Conservation (phyloP, 1,140 invertebrate genomes). For the Lineus longissimus region DNA sequence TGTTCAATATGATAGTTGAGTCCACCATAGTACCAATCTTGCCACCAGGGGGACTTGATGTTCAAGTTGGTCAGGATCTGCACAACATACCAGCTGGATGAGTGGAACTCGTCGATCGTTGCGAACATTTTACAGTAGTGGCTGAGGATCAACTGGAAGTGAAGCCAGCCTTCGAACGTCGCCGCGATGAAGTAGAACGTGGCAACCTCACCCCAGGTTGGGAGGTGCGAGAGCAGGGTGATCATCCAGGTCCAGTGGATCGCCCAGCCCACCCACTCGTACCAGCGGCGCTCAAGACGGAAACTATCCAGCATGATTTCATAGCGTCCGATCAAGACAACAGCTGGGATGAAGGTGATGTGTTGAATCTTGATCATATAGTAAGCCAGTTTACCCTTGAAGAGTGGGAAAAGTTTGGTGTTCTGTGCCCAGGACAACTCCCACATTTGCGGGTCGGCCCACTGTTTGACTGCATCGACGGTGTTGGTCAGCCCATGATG, state of each 20-base stretch:
- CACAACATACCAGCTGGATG: not conserved
- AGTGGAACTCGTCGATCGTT: slow-evolving; percentile 5
- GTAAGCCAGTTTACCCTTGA: slow-evolving; percentile 8
- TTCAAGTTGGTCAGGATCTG: slow-evolving; percentile 15
- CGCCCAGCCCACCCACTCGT: slow-evolving; percentile 7
- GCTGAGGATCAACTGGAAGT: slow-evolving; percentile 18
- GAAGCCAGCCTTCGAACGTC: slow-evolving; percentile 14
- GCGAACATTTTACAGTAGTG: slow-evolving; percentile 15
- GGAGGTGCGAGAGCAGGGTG: slow-evolving; percentile 12
- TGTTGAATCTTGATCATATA: slow-evolving; percentile 17
- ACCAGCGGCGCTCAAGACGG: slow-evolving; percentile 10
- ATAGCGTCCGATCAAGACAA: slow-evolving; percentile 10
- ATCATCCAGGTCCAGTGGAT: slow-evolving; percentile 17
- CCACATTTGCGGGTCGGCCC: slow-evolving; percentile 19
- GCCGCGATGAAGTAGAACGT: slow-evolving; percentile 16
- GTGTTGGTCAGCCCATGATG: slow-evolving; percentile 17
- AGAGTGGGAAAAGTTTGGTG: slow-evolving; percentile 17
- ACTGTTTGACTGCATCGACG: slow-evolving; percentile 3
- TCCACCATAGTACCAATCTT: slow-evolving; percentile 19
- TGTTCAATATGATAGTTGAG: slow-evolving; percentile 19
- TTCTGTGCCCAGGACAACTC: slow-evolving; percentile 18
- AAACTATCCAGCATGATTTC: slow-evolving; percentile 15
- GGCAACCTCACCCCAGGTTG: slow-evolving; percentile 6
- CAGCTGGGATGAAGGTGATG: slow-evolving; percentile 17
- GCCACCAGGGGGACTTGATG: slow-evolving; percentile 5